Evolutionary conservation across 2,888 invertebrate species (phyloP).

Genomic region (Magallana nippona): DNA sequence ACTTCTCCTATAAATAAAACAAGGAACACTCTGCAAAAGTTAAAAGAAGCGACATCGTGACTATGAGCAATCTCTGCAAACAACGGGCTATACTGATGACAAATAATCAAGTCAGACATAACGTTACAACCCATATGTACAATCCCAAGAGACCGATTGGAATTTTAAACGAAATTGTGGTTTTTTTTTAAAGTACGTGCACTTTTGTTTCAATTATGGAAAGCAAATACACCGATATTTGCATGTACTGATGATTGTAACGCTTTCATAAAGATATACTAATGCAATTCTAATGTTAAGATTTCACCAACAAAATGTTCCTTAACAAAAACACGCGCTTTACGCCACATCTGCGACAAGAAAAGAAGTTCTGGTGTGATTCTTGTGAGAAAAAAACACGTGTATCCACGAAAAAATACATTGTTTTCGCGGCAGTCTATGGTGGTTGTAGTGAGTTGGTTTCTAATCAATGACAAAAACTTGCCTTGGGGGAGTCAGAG

Average conservation of each 20-base stretch:
- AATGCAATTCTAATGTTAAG: too few species aligned
- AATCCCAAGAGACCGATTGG: background rate
- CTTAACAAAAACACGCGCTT: background rate
- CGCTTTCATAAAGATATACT: background rate
- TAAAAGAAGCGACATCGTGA: background rate
- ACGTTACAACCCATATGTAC: background rate
- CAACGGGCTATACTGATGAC: background rate
- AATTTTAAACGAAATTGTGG: background rate
- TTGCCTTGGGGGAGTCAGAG: slow-evolving; percentile 3
- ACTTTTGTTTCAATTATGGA: background rate
- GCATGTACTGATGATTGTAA: background rate
- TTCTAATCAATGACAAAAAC: slow-evolving; percentile 6
- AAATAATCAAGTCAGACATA: background rate
- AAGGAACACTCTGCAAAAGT: background rate
- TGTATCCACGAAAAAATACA: background rate
- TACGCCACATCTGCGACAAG: background rate
- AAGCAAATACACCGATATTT: background rate
- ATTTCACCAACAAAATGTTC: background rate
- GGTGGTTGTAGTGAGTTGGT: background rate
- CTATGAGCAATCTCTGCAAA: background rate
- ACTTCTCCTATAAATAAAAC: background rate
- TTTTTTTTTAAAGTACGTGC: background rate
- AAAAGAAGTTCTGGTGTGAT: background rate
- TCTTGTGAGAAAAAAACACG: background rate
- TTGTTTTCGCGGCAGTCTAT: background rate